These are phyloP conservation scores for Ivindomyrus marchei DNA, from an alignment of 2,113 vertebrate species.

Conservation along the genomic window DNA sequence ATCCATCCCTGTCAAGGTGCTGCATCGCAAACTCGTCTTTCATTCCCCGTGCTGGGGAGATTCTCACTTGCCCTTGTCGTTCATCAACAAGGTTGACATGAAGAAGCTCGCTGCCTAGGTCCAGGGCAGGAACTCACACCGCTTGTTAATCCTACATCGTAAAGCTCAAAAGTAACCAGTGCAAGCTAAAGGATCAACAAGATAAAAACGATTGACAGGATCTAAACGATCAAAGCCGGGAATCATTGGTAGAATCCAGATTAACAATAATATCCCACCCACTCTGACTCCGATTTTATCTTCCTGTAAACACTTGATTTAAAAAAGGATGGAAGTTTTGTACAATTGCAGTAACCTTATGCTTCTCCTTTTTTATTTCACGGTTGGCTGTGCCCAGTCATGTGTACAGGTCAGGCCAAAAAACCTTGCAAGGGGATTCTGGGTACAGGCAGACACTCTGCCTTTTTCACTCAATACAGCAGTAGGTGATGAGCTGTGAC, in stretches of 20 bases:
- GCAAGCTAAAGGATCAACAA: slow-evolving; percentile 14
- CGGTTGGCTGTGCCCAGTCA: neutral
- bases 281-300: neutral
- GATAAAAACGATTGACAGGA: slow-evolving; percentile 28
- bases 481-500: neutral
- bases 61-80: neutral
- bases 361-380: neutral
- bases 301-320: neutral
- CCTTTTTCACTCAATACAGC: neutral
- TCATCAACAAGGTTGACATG: neutral
- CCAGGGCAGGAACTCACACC: slow-evolving; percentile 14
- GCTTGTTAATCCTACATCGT: slow-evolving; percentile 11
- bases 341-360: neutral
- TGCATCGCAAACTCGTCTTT: neutral
- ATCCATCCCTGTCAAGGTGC: neutral
- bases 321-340: neutral
- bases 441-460: neutral
- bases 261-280: neutral
- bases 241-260: neutral
- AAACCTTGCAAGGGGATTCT: neutral
- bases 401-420: neutral
- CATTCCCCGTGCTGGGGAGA: neutral
- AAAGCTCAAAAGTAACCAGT: slow-evolving; percentile 7
- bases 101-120: neutral
- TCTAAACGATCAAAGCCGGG: slow-evolving; percentile 9